These are phyloP conservation scores for Sisyra terminalis DNA, from an alignment of 2,888 invertebrate genomes.

Conservation along the genomic window DNA sequence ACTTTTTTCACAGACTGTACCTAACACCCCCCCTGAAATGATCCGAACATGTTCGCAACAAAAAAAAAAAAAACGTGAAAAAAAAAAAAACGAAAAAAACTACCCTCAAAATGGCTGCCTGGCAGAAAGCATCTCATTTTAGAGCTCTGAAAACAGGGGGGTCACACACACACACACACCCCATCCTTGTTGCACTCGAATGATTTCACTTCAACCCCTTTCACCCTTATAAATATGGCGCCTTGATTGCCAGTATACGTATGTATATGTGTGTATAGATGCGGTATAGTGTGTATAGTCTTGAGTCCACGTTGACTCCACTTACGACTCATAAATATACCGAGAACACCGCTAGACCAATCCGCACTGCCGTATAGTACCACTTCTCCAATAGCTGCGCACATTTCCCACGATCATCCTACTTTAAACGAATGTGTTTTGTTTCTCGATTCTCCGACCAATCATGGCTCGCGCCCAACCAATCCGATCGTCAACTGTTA, in stretches of 20 bases:
- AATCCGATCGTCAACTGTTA: slow-evolving; percentile 18
- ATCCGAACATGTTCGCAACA: slow-evolving; percentile 28
- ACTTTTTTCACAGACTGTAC: slow-evolving; percentile 24
- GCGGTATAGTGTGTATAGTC: slow-evolving; percentile 23
- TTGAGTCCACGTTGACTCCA: slow-evolving; percentile 25
- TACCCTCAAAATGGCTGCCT: slow-evolving; percentile 60
- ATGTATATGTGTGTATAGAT: not conserved
- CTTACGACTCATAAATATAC: slow-evolving; percentile 4
- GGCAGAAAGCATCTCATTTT: slow-evolving; percentile 33
- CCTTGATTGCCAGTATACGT: slow-evolving; percentile 31
- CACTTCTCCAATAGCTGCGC: slow-evolving; percentile 12
- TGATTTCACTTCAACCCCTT: slow-evolving; percentile 31
- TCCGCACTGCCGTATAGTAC: slow-evolving; percentile 3
- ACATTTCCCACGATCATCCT: slow-evolving; percentile 16
- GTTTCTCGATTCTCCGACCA: slow-evolving; percentile 13
- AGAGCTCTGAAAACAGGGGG: slow-evolving; percentile 27
- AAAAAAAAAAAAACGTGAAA: slow-evolving; percentile 30
- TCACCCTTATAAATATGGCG: slow-evolving; percentile 34
- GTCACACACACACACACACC: slow-evolving; percentile 19
- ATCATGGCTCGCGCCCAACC: slow-evolving; percentile 14
- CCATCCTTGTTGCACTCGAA: slow-evolving; percentile 31
- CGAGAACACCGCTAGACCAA: slow-evolving; percentile 16
- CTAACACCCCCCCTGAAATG: slow-evolving; percentile 24
- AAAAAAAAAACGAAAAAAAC: slow-evolving; percentile 39
- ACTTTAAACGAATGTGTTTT: slow-evolving; percentile 22